These are phyloP conservation scores for Stenotaenia linearis DNA, from an alignment of 2,888 invertebrate genomes.

Conservation along the genomic window DNA sequence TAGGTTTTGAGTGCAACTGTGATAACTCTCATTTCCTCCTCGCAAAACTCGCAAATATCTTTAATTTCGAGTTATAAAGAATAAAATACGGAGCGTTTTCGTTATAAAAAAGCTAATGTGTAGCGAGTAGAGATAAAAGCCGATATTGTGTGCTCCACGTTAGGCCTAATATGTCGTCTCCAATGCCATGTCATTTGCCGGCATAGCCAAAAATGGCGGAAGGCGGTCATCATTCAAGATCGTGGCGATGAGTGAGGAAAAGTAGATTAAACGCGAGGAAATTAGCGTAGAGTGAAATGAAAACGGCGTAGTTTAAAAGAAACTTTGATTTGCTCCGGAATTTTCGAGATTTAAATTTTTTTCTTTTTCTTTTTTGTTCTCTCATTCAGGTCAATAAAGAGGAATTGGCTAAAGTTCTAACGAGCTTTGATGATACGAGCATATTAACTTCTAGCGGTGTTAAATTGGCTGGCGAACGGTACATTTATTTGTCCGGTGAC, in stretches of 20 bases:
- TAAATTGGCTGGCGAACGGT: constrained; percentile 84
- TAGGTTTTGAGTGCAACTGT: not conserved
- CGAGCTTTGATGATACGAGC: constrained; percentile 84
- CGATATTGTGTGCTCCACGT: not conserved
- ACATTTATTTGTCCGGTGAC: constrained; percentile 92
- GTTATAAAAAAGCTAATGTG: not conserved
- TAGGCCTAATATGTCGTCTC: not conserved
- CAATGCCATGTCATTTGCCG: not conserved
- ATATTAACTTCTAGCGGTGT: constrained; percentile 83
- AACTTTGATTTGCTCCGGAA: not conserved
- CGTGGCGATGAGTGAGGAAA: not conserved
- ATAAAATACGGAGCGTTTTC: not conserved
- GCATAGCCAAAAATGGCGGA: not conserved
- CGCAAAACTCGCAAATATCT: not conserved
- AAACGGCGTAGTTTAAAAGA: not conserved
- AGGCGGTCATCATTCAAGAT: not conserved
- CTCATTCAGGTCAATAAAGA: constrained; percentile 74
- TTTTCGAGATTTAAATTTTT: not conserved
- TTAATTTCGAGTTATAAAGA: not conserved
- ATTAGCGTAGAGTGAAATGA: not conserved
- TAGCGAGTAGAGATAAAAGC: not conserved
- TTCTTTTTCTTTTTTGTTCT: not conserved
- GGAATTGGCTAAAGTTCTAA: constrained; percentile 80
- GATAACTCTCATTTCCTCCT: not conserved
- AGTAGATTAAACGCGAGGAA: not conserved